Conservation (phyloP, 1,140 invertebrate genomes). For the Brachionus plicatilis region DNA sequence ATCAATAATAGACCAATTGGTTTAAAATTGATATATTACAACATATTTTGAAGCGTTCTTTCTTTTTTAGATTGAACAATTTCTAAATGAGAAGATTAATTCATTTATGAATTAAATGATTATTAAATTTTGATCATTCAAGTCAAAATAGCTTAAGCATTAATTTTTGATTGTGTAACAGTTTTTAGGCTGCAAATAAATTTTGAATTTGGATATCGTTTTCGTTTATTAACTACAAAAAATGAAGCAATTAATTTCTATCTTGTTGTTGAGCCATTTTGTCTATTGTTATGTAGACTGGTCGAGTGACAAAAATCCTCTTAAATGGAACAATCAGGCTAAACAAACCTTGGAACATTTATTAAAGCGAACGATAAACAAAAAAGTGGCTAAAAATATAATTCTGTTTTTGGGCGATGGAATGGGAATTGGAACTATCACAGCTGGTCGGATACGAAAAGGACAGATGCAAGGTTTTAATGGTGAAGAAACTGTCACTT, state of each 20-base stretch:
- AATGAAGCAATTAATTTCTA: background rate
- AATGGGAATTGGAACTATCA: conserved; percentile 82
- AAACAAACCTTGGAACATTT: background rate
- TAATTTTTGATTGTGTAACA: background rate
- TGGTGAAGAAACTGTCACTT: conserved; percentile 62
- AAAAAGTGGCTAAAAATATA: conserved; percentile 72
- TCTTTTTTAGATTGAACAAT: background rate
- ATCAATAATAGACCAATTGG: background rate
- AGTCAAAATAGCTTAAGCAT: background rate
- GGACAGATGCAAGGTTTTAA: conserved; percentile 60
- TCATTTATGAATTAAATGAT: background rate
- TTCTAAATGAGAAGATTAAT: background rate
- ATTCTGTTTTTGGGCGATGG: conserved; percentile 87
- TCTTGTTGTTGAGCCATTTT: background rate
- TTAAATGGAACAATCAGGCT: conserved; percentile 11
- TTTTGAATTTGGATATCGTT: background rate
- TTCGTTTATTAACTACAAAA: background rate
- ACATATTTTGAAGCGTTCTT: background rate
- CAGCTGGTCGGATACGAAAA: conserved; percentile 70
- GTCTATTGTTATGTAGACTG: conserved; percentile 2
- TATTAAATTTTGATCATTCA: background rate
- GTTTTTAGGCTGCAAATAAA: background rate
- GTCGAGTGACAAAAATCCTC: background rate
- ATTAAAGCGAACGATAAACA: background rate
- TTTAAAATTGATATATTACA: background rate